Evolutionary conservation across 64 coral and sea anemone species (phyloP).

Genomic region (Astreopora myriophthalma): DNA sequence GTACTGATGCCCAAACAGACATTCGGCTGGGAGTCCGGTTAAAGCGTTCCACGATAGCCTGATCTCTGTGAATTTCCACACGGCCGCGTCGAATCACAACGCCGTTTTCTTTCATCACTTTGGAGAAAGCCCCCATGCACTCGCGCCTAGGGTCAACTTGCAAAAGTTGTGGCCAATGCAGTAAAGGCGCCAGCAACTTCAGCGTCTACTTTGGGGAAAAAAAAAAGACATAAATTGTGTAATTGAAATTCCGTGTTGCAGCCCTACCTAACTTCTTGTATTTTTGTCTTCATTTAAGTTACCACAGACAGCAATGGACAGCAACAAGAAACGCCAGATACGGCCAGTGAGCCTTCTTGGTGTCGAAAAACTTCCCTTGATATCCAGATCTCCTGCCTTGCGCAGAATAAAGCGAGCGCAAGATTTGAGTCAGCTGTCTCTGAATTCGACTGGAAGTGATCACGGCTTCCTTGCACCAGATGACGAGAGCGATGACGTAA

Average conservation of each 20-base stretch:
- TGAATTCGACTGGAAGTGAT: background rate
- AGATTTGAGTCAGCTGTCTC: constrained; percentile 2
- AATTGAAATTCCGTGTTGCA: too few species aligned
- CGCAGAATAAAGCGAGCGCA: background rate
- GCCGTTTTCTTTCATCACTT: background rate
- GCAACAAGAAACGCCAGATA: background rate
- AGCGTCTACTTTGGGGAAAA: too few species aligned
- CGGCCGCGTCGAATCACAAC: too few species aligned
- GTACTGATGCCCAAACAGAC: background rate
- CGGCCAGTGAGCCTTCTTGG: background rate
- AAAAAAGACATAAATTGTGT: too few species aligned
- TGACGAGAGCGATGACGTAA: background rate
- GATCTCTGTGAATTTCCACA: background rate
- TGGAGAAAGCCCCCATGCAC: background rate
- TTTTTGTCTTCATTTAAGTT: background rate
- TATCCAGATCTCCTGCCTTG: background rate
- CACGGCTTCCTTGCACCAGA: background rate
- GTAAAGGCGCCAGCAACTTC: too few species aligned
- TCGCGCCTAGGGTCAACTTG: background rate
- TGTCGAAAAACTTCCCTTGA: background rate
- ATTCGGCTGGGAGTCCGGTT: background rate
- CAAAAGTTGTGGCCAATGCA: too few species aligned
- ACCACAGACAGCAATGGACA: background rate
- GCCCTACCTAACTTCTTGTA: too few species aligned
- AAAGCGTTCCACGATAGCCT: background rate